Evolutionary conservation across 2,113 vertebrate species (phyloP).

Genomic region (Chiloscyllium plagiosum): DNA sequence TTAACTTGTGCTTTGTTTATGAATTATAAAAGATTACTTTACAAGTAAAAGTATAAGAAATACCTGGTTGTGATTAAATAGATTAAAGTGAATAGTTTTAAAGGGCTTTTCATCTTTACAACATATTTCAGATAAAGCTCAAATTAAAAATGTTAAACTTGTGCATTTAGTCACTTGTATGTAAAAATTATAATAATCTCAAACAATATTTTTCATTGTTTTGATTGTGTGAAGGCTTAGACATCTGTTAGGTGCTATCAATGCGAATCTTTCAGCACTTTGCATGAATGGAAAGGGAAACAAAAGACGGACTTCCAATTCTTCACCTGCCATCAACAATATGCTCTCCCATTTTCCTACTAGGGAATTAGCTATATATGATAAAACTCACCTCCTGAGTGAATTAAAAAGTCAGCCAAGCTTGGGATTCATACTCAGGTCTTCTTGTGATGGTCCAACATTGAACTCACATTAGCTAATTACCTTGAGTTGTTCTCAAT

Average conservation of each 20-base stretch:
- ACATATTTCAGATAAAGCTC: neutral
- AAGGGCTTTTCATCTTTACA: neutral
- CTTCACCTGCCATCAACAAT: neutral
- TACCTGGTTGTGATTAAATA: neutral
- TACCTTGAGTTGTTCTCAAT: constrained; percentile 25
- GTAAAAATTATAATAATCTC: neutral
- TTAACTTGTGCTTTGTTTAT: neutral
- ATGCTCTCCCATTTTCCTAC: neutral
- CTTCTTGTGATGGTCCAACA: constrained; percentile 3
- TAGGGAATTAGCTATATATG: constrained; percentile 1
- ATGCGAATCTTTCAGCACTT: neutral
- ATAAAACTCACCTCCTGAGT: constrained; percentile 21
- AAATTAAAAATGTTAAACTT: neutral
- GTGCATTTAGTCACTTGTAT: neutral
- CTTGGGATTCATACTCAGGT: constrained; percentile 12
- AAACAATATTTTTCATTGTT: neutral
- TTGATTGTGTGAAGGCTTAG: too few relatives aligned
- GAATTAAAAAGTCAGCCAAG: constrained; percentile 15
- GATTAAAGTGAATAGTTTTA: neutral
- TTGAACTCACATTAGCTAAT: constrained; percentile 22
- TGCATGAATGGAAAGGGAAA: neutral
- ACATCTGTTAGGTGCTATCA: neutral
- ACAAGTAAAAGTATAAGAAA: neutral
- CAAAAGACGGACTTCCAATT: neutral
- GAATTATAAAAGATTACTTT: neutral